Evolutionary conservation across 2,113 vertebrate species (phyloP), one percentile per base, ranked within the genome.

Genomic region (Pandion haliaetus): DNA sequence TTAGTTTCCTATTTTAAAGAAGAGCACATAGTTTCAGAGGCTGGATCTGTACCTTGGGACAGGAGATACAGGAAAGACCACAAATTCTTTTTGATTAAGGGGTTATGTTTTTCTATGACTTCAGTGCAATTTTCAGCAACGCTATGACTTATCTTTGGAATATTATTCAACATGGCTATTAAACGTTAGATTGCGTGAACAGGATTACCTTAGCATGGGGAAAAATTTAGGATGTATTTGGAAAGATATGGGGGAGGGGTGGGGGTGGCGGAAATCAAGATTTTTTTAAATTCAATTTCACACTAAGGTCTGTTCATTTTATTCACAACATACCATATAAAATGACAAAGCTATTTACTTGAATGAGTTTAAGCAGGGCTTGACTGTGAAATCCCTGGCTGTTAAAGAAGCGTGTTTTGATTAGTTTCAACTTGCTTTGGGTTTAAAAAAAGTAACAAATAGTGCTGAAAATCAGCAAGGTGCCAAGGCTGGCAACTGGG

Each of bases 401-500:
- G 76, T 66, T 91, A 59, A 78, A 80, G 84, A 72, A 90, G 47
- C 2, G 0, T 94, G 87, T 96, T 96, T 96, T 97, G 87, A 96
- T 96, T 90, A 91, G 69, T 95, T 95, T 97, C 88, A 91, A 91
- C 92, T 94, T 67, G 79, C 94, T 97, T 92, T 79, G 57, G 9
- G 88, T 95, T 96, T 95, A 95, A 97, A 97, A 96, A 97, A 95
- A 97, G 94, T 76, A 97, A 95, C 95, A 97, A 96, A 93, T 63
- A 73, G 74, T 63, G 91, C 91, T 93, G 94, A 74, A 85, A 95
- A 95, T 44, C 94, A 96, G 78, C 6, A 8, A 96, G 95, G 85
- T 96, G 96, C 97, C 96, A 96, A 89, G 90, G 84, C 91, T 97
- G 97, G 95, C 95, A 97, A 81, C 42, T 5, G 49, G 19, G 78